Conservation (phyloP, 2,113 vertebrate species). For the Melospiza melodia region DNA sequence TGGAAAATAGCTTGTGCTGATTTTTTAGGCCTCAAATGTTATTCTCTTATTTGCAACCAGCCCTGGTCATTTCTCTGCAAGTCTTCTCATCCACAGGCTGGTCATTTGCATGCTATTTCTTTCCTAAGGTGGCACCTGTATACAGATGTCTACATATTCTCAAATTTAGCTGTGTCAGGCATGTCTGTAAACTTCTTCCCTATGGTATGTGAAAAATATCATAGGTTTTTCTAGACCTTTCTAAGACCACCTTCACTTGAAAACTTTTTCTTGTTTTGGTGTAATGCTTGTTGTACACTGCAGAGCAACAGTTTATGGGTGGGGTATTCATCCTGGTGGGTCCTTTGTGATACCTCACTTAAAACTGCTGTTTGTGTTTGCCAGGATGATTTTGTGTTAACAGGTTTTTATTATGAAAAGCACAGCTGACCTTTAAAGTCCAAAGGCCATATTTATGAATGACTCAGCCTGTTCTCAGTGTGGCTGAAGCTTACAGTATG, state of each 20-base stretch:
- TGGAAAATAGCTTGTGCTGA: conserved; percentile 25
- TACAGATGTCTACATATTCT: neutral
- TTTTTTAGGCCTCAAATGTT: neutral
- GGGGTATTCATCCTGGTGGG: neutral
- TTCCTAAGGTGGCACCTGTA: neutral
- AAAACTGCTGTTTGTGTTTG: conserved; percentile 5
- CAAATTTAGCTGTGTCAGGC: neutral
- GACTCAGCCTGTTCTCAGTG: neutral
- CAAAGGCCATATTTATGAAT: conserved; percentile 50
- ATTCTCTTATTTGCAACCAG: neutral
- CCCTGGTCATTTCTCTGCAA: neutral
- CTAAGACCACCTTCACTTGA: neutral
- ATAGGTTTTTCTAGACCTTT: neutral
- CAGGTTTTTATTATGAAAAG: conserved; percentile 38
- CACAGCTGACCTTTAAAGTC: conserved; percentile 50
- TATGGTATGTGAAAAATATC: neutral
- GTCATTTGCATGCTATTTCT: neutral
- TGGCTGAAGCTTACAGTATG: neutral
- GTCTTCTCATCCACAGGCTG: neutral
- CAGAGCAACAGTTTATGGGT: neutral
- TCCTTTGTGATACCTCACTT: neutral
- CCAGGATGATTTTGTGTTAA: neutral
- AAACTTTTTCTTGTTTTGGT: neutral
- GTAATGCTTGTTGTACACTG: neutral
- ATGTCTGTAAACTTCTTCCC: neutral